Evolutionary conservation across 2,797 vertebrate genomes (phyloP), one percentile per base, ranked within the genome.

Genomic region (Glossophaga mutica): DNA sequence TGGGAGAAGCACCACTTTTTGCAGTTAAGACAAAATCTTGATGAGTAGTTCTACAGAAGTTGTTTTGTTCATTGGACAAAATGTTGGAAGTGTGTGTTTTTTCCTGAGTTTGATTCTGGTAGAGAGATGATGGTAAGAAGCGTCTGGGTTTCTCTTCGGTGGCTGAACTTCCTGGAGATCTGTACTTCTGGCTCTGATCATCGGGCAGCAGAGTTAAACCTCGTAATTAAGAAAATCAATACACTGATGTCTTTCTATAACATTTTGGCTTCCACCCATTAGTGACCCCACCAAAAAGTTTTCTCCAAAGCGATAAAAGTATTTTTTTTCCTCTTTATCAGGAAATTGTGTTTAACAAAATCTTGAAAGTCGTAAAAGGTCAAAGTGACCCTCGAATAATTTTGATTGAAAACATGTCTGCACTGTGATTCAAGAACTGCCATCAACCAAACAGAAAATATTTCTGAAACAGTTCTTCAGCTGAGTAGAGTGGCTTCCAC

Each of bases 171-270:
- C 3, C 90, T 26, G 86, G 87, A 93, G 62, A 71, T 10, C 24
- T 94, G 55, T 84, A 78, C 88, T 92, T 97, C 37, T 82, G 82
- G 76, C 93, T 98, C 44, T 96, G 97, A 88, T 90, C 94, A 92
- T 98, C 97, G 97, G 96, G 62, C 39, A 50, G 70, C 57, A 68
- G 18, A 79, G 78, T 2, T 86, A 24, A 97, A 94, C 97, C 97
- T 98, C 96, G 18, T 26, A 97, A 96, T 86, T 6, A 73, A 73
- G 46, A 93, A 94, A 59, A 71, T 26, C 32, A 77, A 93, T 67
- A 94, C 83, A 86, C 22, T 95, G 50, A 77, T 68, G 42, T 57
- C 24, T 92, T 81, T 39, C 19, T 90, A 26, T 24, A 94, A 88
- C n/a, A 91, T 62, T 22, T 83, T 84, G 15, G 87, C 37, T 87